Conservation (phyloP, 2,888 invertebrate genomes). For the Nysson spinosus region DNA sequence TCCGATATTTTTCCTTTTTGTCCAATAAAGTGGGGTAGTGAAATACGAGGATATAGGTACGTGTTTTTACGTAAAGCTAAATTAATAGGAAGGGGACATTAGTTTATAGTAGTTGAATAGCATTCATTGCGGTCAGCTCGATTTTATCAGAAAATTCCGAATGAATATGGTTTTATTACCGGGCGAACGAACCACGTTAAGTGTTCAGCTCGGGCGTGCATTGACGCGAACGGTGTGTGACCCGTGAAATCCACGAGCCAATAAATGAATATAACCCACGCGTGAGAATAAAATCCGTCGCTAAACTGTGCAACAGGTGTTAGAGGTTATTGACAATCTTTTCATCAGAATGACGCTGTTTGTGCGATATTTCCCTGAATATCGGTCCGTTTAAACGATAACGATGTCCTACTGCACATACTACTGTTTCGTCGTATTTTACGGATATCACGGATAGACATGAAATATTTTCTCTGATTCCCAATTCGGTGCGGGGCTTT, state of each 20-base stretch:
- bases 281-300: constrained; percentile 69
- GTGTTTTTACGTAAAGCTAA: constrained; percentile 17
- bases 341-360: constrained; percentile 63
- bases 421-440: constrained; percentile 26
- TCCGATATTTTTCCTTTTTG: no score
- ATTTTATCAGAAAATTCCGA: constrained; percentile 53
- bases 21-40: no score
- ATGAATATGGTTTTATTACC: constrained; percentile 44
- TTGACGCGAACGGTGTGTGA: constrained; percentile 51
- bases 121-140: constrained; percentile 37
- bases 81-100: constrained; percentile 32
- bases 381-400: constrained; percentile 48
- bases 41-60: no score
- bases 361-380: constrained; percentile 59
- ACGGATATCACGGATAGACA: constrained; percentile 25
- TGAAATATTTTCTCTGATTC: constrained; percentile 27
- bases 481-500: neutral
- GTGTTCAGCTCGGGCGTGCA: constrained; percentile 42
- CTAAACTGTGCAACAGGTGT: constrained; percentile 72
- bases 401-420: constrained; percentile 37
- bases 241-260: constrained; percentile 60
- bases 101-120: constrained; percentile 14
- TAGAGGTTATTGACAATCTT: constrained; percentile 67
- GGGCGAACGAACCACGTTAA: constrained; percentile 38
- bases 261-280: constrained; percentile 67